Evolutionary conservation across 2,888 invertebrate genomes (phyloP).

Genomic region (Ophion slaviceki): DNA sequence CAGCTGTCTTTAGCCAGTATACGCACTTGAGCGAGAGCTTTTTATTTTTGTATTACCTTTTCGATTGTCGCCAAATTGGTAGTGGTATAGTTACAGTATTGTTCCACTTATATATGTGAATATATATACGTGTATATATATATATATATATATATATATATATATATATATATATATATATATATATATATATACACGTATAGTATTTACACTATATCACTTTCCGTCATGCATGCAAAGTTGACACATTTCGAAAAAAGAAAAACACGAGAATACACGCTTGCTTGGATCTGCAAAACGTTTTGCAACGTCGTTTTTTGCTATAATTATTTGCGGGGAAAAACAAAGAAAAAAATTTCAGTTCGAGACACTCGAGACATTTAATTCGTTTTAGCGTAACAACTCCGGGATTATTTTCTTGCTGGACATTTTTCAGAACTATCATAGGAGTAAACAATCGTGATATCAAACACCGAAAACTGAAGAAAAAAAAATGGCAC

Average conservation of each 20-base stretch:
- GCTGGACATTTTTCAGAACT: background rate
- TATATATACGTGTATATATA: slow-evolving; percentile 4
- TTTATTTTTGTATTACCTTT: slow-evolving; percentile 32
- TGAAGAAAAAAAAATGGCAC: background rate
- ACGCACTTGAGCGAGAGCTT: slow-evolving; percentile 57
- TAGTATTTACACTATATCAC: slow-evolving; percentile 39
- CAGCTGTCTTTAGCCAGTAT: slow-evolving; percentile 31
- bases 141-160: background rate
- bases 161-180: background rate
- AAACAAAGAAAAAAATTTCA: slow-evolving; percentile 2
- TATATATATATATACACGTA: slow-evolving; percentile 1
- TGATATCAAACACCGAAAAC: background rate
- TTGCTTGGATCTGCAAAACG: slow-evolving; percentile 56
- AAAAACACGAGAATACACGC: slow-evolving; percentile 52
- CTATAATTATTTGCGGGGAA: slow-evolving; percentile 19
- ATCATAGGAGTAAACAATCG: background rate
- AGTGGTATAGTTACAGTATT: slow-evolving; percentile 41
- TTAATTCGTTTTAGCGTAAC: background rate
- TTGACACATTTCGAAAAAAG: slow-evolving; percentile 37
- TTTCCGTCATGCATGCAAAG: slow-evolving; percentile 56
- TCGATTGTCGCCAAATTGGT: slow-evolving; percentile 53
- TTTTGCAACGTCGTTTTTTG: slow-evolving; percentile 31
- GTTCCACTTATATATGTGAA: slow-evolving; percentile 10
- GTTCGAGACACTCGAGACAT: background rate
- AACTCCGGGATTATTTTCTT: background rate